Evolutionary conservation across 2,113 vertebrate species (phyloP).

Genomic region (Semnopithecus entellus): DNA sequence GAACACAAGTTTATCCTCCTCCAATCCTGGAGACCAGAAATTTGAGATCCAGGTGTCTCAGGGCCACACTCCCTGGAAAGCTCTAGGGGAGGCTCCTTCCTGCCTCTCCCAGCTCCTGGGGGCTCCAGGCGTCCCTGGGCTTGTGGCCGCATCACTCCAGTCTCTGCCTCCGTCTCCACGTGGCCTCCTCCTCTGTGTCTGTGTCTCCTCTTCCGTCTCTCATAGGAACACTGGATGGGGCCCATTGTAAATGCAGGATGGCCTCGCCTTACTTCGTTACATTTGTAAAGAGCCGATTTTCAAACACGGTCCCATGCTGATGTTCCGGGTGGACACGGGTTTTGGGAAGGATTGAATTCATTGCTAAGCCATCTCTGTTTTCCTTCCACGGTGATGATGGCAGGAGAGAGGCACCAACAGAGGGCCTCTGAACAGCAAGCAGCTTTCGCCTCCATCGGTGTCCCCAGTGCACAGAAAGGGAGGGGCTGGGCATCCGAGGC

Average conservation of each 20-base stretch:
- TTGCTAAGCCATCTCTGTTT: fast-evolving
- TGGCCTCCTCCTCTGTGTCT: not conserved
- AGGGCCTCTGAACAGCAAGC: fast-evolving
- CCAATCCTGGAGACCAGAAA: fast-evolving
- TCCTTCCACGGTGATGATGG: fast-evolving
- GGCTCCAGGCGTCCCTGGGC: not conserved
- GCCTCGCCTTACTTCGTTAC: too few relatives aligned
- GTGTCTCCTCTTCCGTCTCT: not conserved
- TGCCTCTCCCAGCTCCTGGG: not conserved
- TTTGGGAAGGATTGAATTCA: not conserved
- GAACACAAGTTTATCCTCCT: fast-evolving
- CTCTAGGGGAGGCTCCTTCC: not conserved
- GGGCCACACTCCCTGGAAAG: too few relatives aligned
- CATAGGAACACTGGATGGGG: not conserved
- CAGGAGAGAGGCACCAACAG: fast-evolving
- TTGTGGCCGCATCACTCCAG: not conserved
- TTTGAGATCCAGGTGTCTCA: fast-evolving
- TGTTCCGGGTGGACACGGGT: fast-evolving
- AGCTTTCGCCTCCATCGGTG: fast-evolving
- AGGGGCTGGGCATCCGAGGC: too few relatives aligned
- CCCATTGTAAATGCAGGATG: not conserved
- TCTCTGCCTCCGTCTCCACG: not conserved
- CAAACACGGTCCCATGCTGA: not conserved
- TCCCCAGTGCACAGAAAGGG: fast-evolving
- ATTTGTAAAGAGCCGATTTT: not conserved